Conservation (phyloP, 2,797 vertebrate species). For the Momotus momota region DNA sequence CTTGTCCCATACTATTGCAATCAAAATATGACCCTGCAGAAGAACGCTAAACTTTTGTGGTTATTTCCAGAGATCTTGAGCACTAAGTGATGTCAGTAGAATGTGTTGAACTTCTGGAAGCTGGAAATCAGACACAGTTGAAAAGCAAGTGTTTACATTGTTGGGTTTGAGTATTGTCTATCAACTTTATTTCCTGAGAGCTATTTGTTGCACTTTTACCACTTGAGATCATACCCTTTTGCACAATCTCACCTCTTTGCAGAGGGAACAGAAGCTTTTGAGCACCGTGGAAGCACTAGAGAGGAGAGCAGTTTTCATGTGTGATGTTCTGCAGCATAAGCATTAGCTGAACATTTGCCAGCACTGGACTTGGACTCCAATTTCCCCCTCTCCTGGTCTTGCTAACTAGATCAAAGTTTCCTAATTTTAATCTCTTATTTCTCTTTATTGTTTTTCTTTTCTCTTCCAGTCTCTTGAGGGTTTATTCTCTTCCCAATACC, state of each 20-base stretch:
- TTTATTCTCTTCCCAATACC: background rate
- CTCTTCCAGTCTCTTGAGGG: background rate
- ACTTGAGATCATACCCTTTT: background rate
- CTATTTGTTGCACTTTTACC: background rate
- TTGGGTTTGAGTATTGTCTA: background rate
- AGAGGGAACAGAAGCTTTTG: background rate
- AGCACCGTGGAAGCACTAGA: background rate
- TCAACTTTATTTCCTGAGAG: background rate
- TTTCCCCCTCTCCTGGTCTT: slow-evolving; percentile 22
- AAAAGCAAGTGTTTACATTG: background rate
- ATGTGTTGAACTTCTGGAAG: background rate
- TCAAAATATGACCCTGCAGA: background rate
- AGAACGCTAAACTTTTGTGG: background rate
- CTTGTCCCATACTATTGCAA: background rate
- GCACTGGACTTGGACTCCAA: background rate
- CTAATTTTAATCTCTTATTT: background rate
- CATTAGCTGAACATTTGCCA: background rate
- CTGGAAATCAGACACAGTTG: background rate
- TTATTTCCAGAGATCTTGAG: background rate
- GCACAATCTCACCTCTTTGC: background rate
- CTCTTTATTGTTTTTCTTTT: background rate
- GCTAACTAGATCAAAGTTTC: background rate
- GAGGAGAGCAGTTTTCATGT: background rate
- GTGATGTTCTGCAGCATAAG: background rate
- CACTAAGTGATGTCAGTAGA: background rate